Conservation (phyloP, 2,113 vertebrate species). For the Tachycineta bicolor region DNA sequence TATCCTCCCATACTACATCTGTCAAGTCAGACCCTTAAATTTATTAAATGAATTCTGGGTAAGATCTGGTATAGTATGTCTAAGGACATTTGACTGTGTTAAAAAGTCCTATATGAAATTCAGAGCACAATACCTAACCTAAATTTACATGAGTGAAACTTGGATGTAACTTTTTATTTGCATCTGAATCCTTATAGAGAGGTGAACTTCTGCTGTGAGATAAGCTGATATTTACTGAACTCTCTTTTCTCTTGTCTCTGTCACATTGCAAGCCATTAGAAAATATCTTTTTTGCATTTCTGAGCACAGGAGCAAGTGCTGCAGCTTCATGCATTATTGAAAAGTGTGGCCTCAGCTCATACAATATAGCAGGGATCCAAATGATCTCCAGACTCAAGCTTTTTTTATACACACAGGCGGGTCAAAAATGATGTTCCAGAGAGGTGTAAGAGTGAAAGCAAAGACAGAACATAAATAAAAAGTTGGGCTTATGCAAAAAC, state of each 20-base stretch:
- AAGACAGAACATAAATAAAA: conserved; percentile 18
- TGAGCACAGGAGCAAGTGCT: conserved; percentile 33
- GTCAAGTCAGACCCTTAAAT: background rate
- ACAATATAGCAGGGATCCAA: conserved; percentile 34
- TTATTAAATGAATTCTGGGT: conserved; percentile 33
- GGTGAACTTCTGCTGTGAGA: conserved; percentile 44
- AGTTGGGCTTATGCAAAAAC: background rate
- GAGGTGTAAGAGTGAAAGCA: background rate
- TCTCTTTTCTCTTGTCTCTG: conserved; percentile 47
- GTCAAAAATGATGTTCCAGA: background rate
- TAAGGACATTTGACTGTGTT: background rate
- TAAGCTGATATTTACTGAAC: conserved; percentile 49
- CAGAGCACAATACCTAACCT: background rate
- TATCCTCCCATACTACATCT: background rate
- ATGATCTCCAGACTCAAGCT: background rate
- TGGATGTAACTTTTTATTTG: conserved; percentile 44
- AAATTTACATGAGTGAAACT: conserved; percentile 42
- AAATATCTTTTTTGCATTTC: conserved; percentile 54
- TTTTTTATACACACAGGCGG: background rate
- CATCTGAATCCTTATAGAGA: background rate
- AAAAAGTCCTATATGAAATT: conserved; percentile 18
- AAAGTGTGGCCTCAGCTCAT: conserved; percentile 10
- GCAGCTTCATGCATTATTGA: conserved; percentile 69
- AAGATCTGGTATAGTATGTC: background rate
- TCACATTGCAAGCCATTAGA: conserved; percentile 29